A percentile compares a stretch with the other conserved stretches of the same genome.
These are phyloP conservation scores for Salminus brasiliensis DNA, from an alignment of 2,113 vertebrate species.

Conservation along the genomic window DNA sequence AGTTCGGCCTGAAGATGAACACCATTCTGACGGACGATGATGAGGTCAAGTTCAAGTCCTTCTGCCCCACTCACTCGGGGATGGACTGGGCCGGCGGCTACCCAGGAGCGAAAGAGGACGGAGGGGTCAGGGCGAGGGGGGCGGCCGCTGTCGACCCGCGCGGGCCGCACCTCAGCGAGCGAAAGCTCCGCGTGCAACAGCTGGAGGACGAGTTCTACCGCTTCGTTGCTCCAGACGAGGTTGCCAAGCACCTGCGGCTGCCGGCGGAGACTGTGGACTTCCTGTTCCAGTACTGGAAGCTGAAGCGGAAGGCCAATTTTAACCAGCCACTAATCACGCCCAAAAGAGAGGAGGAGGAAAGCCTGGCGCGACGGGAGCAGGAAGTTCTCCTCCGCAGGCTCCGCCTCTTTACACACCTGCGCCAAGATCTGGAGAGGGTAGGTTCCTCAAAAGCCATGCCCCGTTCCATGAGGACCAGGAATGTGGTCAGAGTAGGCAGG, in stretches of 20 bases:
- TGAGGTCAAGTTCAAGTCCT: slow-evolving; percentile 97
- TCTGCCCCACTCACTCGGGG: slow-evolving; percentile 91
- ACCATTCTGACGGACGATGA: slow-evolving; percentile 92
- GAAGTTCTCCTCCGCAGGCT: slow-evolving; percentile 91
- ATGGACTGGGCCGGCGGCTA: slow-evolving; percentile 52
- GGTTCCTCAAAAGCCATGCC: slow-evolving; percentile 54
- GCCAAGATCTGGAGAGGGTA: slow-evolving; percentile 98
- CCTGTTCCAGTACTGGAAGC: slow-evolving; percentile 96
- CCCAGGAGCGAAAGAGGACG: slow-evolving; percentile 49
- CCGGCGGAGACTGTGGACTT: slow-evolving; percentile 84
- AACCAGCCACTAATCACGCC: slow-evolving; percentile 95
- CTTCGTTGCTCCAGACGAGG: slow-evolving; percentile 84
- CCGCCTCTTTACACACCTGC: slow-evolving; percentile 95
- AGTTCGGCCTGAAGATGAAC: slow-evolving; percentile 89
- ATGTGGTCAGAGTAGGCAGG: background rate
- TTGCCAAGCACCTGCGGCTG: slow-evolving; percentile 81
- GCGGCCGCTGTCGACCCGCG: slow-evolving; percentile 40
- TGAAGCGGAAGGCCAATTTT: slow-evolving; percentile 93
- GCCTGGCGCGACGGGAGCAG: slow-evolving; percentile 91
- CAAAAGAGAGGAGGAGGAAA: slow-evolving; percentile 95
- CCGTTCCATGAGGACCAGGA: background rate
- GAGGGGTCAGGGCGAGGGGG: slow-evolving; percentile 52
- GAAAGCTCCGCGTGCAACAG: slow-evolving; percentile 93
- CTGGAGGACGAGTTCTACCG: slow-evolving; percentile 94
- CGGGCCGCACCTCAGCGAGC: slow-evolving; percentile 76